These are phyloP conservation scores for Alexandromys fortis DNA, from an alignment of 2,113 vertebrate genomes.

Conservation along the genomic window DNA sequence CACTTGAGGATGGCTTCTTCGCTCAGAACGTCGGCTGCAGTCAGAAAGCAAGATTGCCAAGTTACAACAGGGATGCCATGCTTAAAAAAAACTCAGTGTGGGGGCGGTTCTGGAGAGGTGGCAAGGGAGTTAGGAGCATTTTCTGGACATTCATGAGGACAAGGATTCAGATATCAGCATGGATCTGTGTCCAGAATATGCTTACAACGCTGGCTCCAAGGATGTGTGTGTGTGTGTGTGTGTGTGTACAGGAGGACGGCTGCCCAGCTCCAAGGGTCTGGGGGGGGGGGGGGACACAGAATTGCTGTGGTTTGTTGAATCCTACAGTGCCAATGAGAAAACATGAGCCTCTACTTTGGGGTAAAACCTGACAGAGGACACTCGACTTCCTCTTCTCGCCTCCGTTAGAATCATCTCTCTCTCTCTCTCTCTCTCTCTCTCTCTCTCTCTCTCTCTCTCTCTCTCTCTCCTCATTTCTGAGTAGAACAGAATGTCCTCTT, in stretches of 20 bases:
- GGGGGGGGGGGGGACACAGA: too few relatives aligned
- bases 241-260: too few relatives aligned
- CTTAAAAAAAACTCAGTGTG: neutral
- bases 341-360: neutral
- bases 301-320: neutral
- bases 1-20: slow-evolving; percentile 95
- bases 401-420: neutral
- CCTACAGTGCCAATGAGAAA: neutral
- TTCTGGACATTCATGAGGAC: neutral
- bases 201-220: neutral
- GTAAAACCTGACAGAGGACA: neutral
- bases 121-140: neutral
- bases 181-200: too few relatives aligned
- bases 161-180: neutral
- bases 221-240: too few relatives aligned
- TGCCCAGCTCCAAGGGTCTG: too few relatives aligned
- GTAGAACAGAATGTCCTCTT: neutral
- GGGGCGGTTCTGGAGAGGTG: neutral
- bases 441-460: neutral
- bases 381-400: neutral
- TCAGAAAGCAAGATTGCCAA: slow-evolving; percentile 67
- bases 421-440: fast-evolving
- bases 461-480: neutral
- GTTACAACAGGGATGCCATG: neutral
- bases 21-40: slow-evolving; percentile 93